These are phyloP conservation scores for Opisthocomus hoazin DNA, from an alignment of 2,113 vertebrate species.

Conservation along the genomic window DNA sequence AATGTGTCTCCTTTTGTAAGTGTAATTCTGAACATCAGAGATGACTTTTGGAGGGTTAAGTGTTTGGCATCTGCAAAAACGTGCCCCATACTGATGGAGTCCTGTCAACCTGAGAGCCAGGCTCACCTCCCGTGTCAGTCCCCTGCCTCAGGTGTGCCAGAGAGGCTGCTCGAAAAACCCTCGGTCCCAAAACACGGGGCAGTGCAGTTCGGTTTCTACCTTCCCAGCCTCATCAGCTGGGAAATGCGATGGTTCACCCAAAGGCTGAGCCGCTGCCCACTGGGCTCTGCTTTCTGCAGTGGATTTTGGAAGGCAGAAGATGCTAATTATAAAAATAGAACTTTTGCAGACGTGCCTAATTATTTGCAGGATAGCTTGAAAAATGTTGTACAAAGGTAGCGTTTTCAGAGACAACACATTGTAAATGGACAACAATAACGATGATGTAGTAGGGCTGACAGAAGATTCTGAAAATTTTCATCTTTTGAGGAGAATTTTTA, in stretches of 20 bases:
- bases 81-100: not conserved
- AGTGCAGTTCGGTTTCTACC: not conserved
- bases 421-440: not conserved
- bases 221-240: not conserved
- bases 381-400: not conserved
- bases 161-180: not conserved
- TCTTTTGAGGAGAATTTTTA: not conserved
- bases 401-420: not conserved
- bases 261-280: not conserved
- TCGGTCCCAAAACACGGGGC: not conserved
- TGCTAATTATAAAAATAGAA: not conserved
- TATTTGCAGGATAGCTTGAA: not conserved
- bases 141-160: not conserved
- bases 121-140: not conserved
- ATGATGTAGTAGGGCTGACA: not conserved
- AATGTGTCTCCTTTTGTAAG: not conserved
- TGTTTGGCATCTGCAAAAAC: not conserved
- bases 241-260: not conserved
- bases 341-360: not conserved
- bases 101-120: not conserved
- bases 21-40: not conserved
- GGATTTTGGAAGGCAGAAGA: not conserved
- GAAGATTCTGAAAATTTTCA: not conserved
- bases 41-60: not conserved
- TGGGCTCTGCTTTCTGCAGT: rapidly evolving